These are phyloP conservation scores for Stenchaetothrips biformis DNA, from an alignment of 2,888 invertebrate genomes.

Conservation along the genomic window DNA sequence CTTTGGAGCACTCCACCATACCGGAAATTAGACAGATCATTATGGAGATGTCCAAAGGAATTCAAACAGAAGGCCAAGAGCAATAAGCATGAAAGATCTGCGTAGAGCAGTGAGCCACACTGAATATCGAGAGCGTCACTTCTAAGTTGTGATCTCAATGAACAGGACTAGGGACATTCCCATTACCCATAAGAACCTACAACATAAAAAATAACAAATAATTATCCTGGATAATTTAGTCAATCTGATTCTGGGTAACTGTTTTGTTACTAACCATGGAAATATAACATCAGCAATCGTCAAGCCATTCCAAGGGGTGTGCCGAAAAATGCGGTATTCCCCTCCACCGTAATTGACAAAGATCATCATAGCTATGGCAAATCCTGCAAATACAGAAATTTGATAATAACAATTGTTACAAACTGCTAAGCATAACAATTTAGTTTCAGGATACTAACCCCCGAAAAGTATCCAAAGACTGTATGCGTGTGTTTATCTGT, in stretches of 20 bases:
- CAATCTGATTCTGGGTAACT: background rate
- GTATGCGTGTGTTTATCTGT: constrained; percentile 43
- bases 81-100: constrained; percentile 57
- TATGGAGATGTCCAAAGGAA: constrained; percentile 45
- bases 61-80: constrained; percentile 62
- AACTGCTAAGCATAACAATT: constrained; percentile 22
- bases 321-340: constrained; percentile 70
- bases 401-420: constrained; percentile 24
- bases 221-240: constrained; percentile 27
- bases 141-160: constrained; percentile 63
- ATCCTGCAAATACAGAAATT: constrained; percentile 51
- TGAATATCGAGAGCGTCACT: constrained; percentile 55
- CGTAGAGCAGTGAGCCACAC: constrained; percentile 51
- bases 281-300: constrained; percentile 83
- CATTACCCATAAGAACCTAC: constrained; percentile 83
- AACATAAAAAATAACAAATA: constrained; percentile 35
- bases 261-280: constrained; percentile 66
- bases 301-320: constrained; percentile 79
- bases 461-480: constrained; percentile 46
- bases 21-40: constrained; percentile 50
- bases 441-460: constrained; percentile 42
- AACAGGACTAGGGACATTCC: constrained; percentile 71
- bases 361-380: constrained; percentile 72
- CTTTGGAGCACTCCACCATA: constrained; percentile 80
- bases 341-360: constrained; percentile 87